Evolutionary conservation across 2,113 vertebrate genomes (phyloP), one percentile per base, ranked within the genome.

Genomic region (Calidris pugnax): DNA sequence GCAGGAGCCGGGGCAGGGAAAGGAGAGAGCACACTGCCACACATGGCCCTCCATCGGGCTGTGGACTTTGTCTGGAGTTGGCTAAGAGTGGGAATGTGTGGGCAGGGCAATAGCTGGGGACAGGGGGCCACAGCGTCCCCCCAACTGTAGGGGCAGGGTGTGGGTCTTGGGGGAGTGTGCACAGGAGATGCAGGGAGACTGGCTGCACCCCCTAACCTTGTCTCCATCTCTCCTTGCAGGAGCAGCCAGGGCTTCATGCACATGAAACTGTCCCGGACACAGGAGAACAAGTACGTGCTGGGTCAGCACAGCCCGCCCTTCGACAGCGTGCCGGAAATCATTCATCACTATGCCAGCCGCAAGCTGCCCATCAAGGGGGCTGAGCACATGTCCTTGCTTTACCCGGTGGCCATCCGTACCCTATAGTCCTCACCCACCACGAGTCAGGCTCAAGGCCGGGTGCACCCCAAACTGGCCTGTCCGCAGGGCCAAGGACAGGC

Each of bases 181-280:
- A 14, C 28, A 35, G 51, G 43, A 63, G 16, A 19, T 68, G 69
- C n/a, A 2, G 26, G 51, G n/a, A 43, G 24, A 21, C 39, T 47
- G 27, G 8, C 47, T n/a, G 12, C 27, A 53, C 17, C 14, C 20
- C 4, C 22, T 97, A 93, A 98, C 43, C 13, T 30, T 64, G 55
- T 50, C 71, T 94, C 33, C 33, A 47, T 92, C 60, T 95, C 59
- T 96, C 73, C 60, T 67, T 55, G n/a, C 97, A 99, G 99, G 99
- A 99, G 99, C 98, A 99, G 98, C 96, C 99, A 99, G 94, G 99
- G 99, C 92, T 99, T 99, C 98, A 99, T 99, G 99, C 99, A 99
- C 95, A 99, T 99, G 99, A 99, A 99, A 93, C 98, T 99, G 89
- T 99, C 99, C 0, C 98, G 99, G 95, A 99, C 99, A 23, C 99